phyloP scores from a whole-genome alignment of 1,140 invertebrate genomes.

The Caerostris darwini region DNA sequence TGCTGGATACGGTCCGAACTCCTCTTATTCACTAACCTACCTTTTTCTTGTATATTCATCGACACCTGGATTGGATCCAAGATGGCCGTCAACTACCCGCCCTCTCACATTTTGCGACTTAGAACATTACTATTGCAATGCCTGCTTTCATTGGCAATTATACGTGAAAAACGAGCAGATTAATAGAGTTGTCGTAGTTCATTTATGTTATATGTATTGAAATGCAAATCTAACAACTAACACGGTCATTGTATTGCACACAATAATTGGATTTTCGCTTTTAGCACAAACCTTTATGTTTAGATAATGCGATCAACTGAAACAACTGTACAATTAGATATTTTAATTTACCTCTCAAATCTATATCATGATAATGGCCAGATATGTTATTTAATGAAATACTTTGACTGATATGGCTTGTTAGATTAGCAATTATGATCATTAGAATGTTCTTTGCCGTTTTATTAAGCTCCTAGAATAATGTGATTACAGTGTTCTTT shows the following conservation, averaged over 20 bases:
- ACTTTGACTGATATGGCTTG: constrained; percentile 61
- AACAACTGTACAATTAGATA: not conserved
- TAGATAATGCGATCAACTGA: not conserved
- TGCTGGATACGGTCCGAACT: constrained; percentile 59
- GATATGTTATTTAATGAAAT: not conserved
- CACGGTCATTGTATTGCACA: constrained; percentile 36
- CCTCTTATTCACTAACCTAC: constrained; percentile 69
- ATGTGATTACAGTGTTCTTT: constrained; percentile 74
- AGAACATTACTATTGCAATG: constrained; percentile 40
- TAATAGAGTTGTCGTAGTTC: constrained; percentile 5
- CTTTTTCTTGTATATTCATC: constrained; percentile 50
- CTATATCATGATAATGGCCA: not conserved
- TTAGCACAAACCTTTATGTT: too few species aligned
- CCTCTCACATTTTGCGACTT: constrained; percentile 54
- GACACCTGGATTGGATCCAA: constrained; percentile 44
- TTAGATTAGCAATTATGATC: constrained; percentile 68
- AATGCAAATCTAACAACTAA: constrained; percentile 59
- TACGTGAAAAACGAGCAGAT: not conserved
- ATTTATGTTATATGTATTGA: constrained; percentile 10
- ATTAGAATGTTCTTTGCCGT: constrained; percentile 29
- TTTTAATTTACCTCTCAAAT: not conserved
- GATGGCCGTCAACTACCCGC: constrained; percentile 55
- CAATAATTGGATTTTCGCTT: not conserved
- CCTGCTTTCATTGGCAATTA: constrained; percentile 52
- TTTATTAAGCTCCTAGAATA: constrained; percentile 65